Evolutionary conservation across 2,888 invertebrate species (phyloP).

Genomic region (Augiades crinisus): DNA sequence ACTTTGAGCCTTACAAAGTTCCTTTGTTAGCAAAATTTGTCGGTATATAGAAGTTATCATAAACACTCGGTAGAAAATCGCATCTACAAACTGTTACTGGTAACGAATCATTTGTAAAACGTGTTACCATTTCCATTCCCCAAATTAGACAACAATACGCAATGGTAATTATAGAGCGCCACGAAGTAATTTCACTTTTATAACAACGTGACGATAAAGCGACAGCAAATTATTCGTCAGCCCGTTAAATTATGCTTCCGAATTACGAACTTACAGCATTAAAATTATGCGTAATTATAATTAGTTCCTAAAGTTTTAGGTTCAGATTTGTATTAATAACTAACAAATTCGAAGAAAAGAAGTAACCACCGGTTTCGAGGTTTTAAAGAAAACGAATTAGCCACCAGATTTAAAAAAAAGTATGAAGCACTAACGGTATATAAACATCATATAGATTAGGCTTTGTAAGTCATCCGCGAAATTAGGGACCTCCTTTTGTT

Average conservation of each 20-base stretch:
- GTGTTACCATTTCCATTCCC: slow-evolving; percentile 47
- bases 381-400: too few species aligned
- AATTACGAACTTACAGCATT: neutral
- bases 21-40: slow-evolving; percentile 5
- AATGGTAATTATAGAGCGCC: slow-evolving; percentile 49
- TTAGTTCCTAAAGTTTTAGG: neutral
- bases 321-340: too few species aligned
- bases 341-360: too few species aligned
- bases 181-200: slow-evolving; percentile 49
- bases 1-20: too few species aligned
- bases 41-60: neutral
- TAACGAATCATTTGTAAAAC: slow-evolving; percentile 38
- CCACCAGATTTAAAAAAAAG: too few species aligned
- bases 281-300: neutral
- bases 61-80: neutral
- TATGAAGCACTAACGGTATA: too few species aligned
- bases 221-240: neutral
- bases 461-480: too few species aligned
- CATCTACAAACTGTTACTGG: slow-evolving; percentile 10
- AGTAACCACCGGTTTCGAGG: too few species aligned
- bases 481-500: too few species aligned
- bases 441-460: too few species aligned
- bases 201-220: slow-evolving; percentile 26
- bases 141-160: slow-evolving; percentile 50
- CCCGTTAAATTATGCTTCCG: too few species aligned